These are phyloP conservation scores for Dendrolimus kikuchii DNA, from an alignment of 1,140 invertebrate species.

Conservation along the genomic window DNA sequence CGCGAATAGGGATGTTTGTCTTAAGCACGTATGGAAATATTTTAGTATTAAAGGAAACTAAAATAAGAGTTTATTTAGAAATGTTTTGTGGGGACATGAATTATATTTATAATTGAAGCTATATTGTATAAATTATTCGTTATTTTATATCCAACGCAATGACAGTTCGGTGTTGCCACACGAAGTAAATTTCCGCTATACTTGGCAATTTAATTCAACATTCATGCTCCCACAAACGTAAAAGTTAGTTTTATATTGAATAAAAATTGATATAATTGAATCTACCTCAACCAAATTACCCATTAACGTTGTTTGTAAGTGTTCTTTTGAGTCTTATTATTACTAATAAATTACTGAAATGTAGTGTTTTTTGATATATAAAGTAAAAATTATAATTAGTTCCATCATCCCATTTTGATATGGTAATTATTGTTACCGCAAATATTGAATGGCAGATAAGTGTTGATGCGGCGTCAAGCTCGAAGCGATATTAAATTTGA, in stretches of 20 bases:
- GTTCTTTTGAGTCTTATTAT: conserved; percentile 64
- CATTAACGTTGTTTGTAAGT: conserved; percentile 65
- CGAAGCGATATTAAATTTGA: conserved; percentile 50
- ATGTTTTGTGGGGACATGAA: conserved; percentile 12
- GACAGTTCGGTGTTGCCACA: too few relatives aligned
- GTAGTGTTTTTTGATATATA: conserved; percentile 55
- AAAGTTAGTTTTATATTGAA: conserved; percentile 28
- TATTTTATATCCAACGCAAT: too few relatives aligned
- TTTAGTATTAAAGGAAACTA: too few relatives aligned
- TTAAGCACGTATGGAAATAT: too few relatives aligned
- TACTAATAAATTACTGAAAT: conserved; percentile 56
- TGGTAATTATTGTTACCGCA: conserved; percentile 64
- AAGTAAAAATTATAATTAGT: conserved; percentile 53
- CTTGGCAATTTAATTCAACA: background rate
- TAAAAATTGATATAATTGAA: conserved; percentile 46
- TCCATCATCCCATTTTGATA: conserved; percentile 63
- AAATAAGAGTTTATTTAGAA: conserved; percentile 9
- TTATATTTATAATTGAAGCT: background rate
- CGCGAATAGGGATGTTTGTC: too few relatives aligned
- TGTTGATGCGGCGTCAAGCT: conserved; percentile 50
- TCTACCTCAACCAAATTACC: conserved; percentile 69
- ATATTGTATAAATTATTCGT: too few relatives aligned
- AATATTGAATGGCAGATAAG: conserved; percentile 54
- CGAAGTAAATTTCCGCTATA: too few relatives aligned
- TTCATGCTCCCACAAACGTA: conserved; percentile 28